Conservation (phyloP, 23 tunicate species). For the Trididemnum clinides region DNA sequence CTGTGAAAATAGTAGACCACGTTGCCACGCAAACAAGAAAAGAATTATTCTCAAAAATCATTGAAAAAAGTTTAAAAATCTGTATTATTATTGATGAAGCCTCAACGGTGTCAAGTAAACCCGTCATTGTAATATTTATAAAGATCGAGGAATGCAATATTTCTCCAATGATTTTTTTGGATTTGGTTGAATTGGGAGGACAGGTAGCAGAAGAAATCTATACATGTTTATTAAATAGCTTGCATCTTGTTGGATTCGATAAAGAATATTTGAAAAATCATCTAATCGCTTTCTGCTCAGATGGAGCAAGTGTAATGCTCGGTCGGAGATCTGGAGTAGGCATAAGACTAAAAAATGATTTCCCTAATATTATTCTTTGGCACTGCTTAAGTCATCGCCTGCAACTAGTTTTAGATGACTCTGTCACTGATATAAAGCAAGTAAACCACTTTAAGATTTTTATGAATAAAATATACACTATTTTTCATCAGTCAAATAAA, state of each 20-base stretch:
- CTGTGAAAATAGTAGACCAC: conserved; percentile 60
- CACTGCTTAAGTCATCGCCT: conserved; percentile 52
- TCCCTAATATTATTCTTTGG: conserved; percentile 49
- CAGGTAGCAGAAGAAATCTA: conserved; percentile 58
- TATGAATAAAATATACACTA: conserved; percentile 41
- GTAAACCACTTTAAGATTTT: conserved; percentile 44
- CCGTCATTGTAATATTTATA: conserved; percentile 40
- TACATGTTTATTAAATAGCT: conserved; percentile 40
- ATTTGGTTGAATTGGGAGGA: conserved; percentile 57
- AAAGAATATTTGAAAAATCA: conserved; percentile 43
- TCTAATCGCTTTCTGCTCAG: conserved; percentile 50
- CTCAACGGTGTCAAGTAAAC: conserved; percentile 52
- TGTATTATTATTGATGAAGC: conserved; percentile 63
- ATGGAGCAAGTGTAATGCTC: conserved; percentile 70
- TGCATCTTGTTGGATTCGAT: conserved; percentile 59
- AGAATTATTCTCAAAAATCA: conserved; percentile 50
- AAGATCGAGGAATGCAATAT: conserved; percentile 54
- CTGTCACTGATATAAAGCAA: conserved; percentile 35
- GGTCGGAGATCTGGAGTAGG: conserved; percentile 46
- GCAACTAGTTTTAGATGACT: conserved; percentile 46
- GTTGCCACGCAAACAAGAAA: conserved; percentile 48
- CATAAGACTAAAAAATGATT: conserved; percentile 46
- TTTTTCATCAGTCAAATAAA: conserved; percentile 43
- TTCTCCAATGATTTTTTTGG: conserved; percentile 54
- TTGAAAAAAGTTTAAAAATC: conserved; percentile 54